Conservation (phyloP, 2,797 vertebrate species). For the Etheostoma perlongum region DNA sequence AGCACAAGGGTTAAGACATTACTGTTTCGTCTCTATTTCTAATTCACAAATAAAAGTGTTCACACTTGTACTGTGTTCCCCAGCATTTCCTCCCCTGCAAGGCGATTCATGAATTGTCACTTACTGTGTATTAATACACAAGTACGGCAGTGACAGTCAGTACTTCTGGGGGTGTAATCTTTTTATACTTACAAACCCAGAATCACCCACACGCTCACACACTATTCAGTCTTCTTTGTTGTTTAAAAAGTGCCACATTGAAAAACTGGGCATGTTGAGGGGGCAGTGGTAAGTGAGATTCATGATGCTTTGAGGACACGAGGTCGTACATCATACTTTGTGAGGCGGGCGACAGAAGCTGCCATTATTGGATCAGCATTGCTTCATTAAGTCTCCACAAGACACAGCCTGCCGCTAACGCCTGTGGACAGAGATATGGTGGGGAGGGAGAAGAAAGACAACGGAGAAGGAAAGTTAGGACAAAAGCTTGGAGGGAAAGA, state of each 20-base stretch:
- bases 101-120: constrained; percentile 40
- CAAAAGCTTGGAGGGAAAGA: constrained; percentile 7
- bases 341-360: constrained; percentile 61
- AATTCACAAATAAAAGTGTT: constrained; percentile 33
- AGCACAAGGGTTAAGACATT: neutral
- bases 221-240: constrained; percentile 13
- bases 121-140: constrained; percentile 50
- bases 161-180: constrained; percentile 3
- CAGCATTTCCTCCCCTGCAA: constrained; percentile 19
- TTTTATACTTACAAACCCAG: constrained; percentile 1
- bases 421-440: constrained; percentile 53
- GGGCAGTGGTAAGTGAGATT: constrained; percentile 60
- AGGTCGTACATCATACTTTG: constrained; percentile 66
- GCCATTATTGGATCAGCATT: constrained; percentile 75
- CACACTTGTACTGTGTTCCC: constrained; percentile 4
- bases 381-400: constrained; percentile 77
- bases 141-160: constrained; percentile 16
- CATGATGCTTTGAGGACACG: constrained; percentile 27
- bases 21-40: constrained; percentile 14
- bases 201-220: neutral
- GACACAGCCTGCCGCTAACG: constrained; percentile 50
- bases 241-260: constrained; percentile 42
- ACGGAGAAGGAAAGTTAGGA: constrained; percentile 16
- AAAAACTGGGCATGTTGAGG: constrained; percentile 38
- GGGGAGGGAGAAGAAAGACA: neutral